These are phyloP conservation scores for Malacoraja senta DNA, from an alignment of 2,797 vertebrate species.

Conservation along the genomic window DNA sequence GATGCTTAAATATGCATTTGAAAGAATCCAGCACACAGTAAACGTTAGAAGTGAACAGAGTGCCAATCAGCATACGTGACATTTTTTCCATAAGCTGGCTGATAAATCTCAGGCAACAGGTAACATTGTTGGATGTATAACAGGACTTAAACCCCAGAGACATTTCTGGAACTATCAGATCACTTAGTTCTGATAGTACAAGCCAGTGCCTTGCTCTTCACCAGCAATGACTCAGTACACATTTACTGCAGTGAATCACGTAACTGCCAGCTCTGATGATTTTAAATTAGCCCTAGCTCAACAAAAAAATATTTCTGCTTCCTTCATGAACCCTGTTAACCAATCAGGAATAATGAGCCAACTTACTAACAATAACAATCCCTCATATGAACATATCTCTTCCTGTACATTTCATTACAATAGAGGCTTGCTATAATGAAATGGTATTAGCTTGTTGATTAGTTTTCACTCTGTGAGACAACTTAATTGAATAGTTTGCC, in stretches of 20 bases:
- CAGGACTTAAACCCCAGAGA: not conserved
- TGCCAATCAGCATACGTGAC: not conserved
- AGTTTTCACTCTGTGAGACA: conserved; percentile 37
- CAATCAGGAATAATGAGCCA: conserved; percentile 31
- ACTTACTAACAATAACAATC: conserved; percentile 29
- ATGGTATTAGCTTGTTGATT: conserved; percentile 38
- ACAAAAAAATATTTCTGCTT: not conserved
- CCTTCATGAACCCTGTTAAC: not conserved
- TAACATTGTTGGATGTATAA: not conserved
- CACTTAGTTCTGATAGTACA: not conserved
- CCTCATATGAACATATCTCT: conserved; percentile 23
- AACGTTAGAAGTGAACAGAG: not conserved
- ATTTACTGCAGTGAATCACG: not conserved
- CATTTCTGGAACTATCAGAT: not conserved
- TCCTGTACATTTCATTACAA: conserved; percentile 20
- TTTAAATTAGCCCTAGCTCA: not conserved
- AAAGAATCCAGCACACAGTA: not conserved
- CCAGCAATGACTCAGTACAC: not conserved
- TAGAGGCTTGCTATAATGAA: conserved; percentile 28
- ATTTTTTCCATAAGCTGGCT: not conserved
- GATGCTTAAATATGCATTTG: too few relatives aligned
- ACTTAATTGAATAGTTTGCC: conserved; percentile 38
- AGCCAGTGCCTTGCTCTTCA: not conserved
- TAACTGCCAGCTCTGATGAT: not conserved
- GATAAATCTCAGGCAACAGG: not conserved